Percentiles rank a stretch among this genome's conserved stretches.
Evolutionary conservation across 2,888 invertebrate species (phyloP).

Genomic region (Scaptomyza parva): DNA sequence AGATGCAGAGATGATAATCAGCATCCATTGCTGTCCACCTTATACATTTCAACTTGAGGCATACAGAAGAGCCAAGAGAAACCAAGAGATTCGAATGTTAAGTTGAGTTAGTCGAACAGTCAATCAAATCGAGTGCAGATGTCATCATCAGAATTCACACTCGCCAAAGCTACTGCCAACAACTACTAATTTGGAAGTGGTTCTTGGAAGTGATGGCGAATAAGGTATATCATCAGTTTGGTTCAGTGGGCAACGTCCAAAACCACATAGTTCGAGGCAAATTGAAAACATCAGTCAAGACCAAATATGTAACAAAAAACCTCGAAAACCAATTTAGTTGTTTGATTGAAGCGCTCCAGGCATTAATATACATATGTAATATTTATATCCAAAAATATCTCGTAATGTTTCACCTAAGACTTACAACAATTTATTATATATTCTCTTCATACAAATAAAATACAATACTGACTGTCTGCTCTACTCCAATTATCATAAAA

Average conservation of each 20-base stretch:
- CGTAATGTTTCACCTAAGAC: not conserved
- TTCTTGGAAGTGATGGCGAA: not conserved
- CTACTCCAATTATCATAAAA: no score
- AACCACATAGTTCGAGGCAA: conserved; percentile 39
- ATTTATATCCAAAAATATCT: not conserved
- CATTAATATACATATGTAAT: conserved; percentile 2
- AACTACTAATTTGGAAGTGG: conserved; percentile 11
- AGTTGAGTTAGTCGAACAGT: conserved; percentile 56
- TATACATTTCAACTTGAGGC: conserved; percentile 2
- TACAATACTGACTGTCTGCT: no score
- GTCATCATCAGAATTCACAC: conserved; percentile 51
- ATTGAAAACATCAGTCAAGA: conserved; percentile 34
- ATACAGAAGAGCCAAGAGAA: not conserved
- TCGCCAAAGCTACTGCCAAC: conserved; percentile 6
- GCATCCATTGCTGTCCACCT: conserved; percentile 21
- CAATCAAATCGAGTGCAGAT: conserved; percentile 60
- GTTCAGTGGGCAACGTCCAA: no score
- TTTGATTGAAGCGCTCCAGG: conserved; percentile 55
- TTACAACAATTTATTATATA: no score
- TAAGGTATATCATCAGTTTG: conserved; percentile 29
- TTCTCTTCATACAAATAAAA: no score
- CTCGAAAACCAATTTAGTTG: conserved; percentile 67
- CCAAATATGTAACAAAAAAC: conserved; percentile 51
- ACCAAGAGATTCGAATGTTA: conserved; percentile 33
- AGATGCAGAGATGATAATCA: conserved; percentile 6